Evolutionary conservation across 2,888 invertebrate genomes (phyloP).

Genomic region (Mantis religiosa): DNA sequence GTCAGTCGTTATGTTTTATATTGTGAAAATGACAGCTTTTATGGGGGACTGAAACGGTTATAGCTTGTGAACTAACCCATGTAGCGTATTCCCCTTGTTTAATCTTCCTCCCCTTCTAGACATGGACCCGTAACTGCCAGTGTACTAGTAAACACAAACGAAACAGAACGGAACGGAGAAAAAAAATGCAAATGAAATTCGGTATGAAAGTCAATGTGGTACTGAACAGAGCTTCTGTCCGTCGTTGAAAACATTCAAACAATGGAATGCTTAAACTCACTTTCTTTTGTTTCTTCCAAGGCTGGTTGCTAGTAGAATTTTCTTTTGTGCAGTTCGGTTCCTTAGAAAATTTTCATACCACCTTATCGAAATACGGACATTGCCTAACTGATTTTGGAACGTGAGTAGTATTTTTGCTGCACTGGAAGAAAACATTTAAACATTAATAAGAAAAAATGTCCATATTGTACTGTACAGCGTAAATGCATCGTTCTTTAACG

Average conservation of each 20-base stretch:
- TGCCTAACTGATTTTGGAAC: too few relatives aligned
- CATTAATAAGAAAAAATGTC: too few relatives aligned
- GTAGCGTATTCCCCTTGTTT: not conserved
- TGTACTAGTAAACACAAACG: not conserved
- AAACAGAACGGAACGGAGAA: not conserved
- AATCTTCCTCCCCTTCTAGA: not conserved
- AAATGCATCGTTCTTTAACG: too few relatives aligned
- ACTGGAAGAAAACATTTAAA: too few relatives aligned
- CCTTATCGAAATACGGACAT: too few relatives aligned
- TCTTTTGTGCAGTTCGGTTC: not conserved
- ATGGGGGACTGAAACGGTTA: not conserved
- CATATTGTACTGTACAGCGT: too few relatives aligned
- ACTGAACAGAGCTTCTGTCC: not conserved
- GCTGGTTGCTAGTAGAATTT: not conserved
- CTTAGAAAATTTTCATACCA: too few relatives aligned
- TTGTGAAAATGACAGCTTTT: not conserved
- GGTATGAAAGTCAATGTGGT: not conserved
- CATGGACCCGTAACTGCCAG: too few relatives aligned
- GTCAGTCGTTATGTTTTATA: not conserved
- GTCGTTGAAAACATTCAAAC: not conserved
- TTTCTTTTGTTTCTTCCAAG: not conserved
- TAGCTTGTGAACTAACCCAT: not conserved
- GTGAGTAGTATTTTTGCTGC: too few relatives aligned
- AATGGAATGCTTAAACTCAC: not conserved
- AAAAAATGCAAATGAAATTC: not conserved